These are phyloP conservation scores for Anorthoa munda DNA, from an alignment of 2,888 invertebrate genomes.

Conservation along the genomic window DNA sequence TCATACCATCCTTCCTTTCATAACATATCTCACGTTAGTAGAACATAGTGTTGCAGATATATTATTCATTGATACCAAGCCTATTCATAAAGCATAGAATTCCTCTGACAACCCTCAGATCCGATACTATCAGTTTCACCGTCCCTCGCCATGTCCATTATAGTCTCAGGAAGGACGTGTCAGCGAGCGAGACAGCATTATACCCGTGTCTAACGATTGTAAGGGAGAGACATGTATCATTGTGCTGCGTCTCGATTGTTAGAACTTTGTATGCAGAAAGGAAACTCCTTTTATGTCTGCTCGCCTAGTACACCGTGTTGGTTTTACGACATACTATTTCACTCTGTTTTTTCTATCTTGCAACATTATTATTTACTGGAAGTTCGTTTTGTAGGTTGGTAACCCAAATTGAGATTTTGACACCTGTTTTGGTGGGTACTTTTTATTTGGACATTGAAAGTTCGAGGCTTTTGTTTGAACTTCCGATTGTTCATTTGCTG, in stretches of 20 bases:
- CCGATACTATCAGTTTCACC: constrained; percentile 80
- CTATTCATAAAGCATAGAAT: constrained; percentile 77
- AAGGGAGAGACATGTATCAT: constrained; percentile 84
- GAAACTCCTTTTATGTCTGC: constrained; percentile 81
- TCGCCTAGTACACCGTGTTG: constrained; percentile 73
- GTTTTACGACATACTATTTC: constrained; percentile 70
- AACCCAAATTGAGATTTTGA: constrained; percentile 30
- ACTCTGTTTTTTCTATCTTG: constrained; percentile 59
- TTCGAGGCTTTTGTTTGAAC: constrained; percentile 48
- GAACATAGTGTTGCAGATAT: constrained; percentile 71
- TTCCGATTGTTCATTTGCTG: constrained; percentile 59
- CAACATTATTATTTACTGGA: constrained; percentile 44
- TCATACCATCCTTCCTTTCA: constrained; percentile 52
- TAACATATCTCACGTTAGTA: constrained; percentile 60
- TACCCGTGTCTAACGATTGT: constrained; percentile 80
- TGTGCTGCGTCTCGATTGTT: constrained; percentile 86
- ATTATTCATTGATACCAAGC: constrained; percentile 74
- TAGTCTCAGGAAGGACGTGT: constrained; percentile 86
- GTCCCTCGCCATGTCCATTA: constrained; percentile 81
- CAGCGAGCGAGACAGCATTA: constrained; percentile 85
- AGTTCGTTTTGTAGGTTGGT: constrained; percentile 12
- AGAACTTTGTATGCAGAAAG: constrained; percentile 85
- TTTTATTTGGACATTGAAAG: constrained; percentile 30
- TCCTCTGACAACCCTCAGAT: constrained; percentile 78
- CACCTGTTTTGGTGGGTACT: constrained; percentile 25